phyloP scores from a whole-genome alignment of 2,797 vertebrate species.

The Ctenopoma multispine region DNA sequence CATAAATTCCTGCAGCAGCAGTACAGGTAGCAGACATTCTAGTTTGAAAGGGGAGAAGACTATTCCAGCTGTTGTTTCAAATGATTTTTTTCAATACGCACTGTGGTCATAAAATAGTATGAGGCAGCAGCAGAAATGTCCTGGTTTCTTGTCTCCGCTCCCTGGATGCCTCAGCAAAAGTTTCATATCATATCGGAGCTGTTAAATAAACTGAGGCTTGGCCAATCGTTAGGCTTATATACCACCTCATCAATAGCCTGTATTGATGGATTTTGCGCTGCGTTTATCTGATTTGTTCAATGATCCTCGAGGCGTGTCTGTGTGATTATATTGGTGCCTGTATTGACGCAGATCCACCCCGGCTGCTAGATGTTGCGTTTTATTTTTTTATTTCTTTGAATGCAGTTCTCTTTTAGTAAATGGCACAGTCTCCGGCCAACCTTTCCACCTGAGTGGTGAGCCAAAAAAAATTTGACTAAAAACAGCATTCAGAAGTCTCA shows the following conservation, averaged over 20 bases:
- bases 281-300: constrained; percentile 86
- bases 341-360: constrained; percentile 48
- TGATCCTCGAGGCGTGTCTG: constrained; percentile 80
- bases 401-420: constrained; percentile 6
- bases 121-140: constrained; percentile 39
- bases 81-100: constrained; percentile 16
- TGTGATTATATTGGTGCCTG: constrained; percentile 65
- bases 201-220: constrained; percentile 72
- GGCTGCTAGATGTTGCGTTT: constrained; percentile 29
- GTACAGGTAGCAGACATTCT: constrained; percentile 67
- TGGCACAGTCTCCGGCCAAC: constrained; percentile 20
- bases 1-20: constrained; percentile 54
- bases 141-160: constrained; percentile 23
- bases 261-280: constrained; percentile 85
- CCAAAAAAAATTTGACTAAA: not conserved
- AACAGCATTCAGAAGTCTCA: constrained; percentile 35
- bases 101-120: constrained; percentile 15
- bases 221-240: constrained; percentile 84
- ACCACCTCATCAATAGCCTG: constrained; percentile 83
- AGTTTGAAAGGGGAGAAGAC: constrained; percentile 35
- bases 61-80: constrained; percentile 49
- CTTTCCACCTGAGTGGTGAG: constrained; percentile 12
- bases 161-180: constrained; percentile 47
- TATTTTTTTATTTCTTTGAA: constrained; percentile 27
- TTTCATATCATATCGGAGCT: constrained; percentile 73